A percentile compares a stretch with the other conserved stretches of the same genome.
These are phyloP conservation scores for Drosophila borealis DNA, from an alignment of 2,888 invertebrate species.

Conservation along the genomic window DNA sequence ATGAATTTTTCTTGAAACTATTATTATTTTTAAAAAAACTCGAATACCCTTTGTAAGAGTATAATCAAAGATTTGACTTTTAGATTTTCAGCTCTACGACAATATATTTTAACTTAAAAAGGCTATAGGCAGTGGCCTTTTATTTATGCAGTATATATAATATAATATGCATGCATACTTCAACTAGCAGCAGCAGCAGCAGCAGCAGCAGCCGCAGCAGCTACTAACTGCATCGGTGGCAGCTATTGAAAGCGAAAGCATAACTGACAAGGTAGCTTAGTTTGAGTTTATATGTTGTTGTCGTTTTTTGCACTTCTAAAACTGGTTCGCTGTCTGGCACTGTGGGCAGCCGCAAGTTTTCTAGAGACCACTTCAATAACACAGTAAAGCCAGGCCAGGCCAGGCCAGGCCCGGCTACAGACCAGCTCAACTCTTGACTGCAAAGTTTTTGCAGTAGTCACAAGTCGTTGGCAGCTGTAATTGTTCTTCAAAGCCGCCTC, in stretches of 20 bases:
- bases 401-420: conserved; percentile 12
- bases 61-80: conserved; percentile 18
- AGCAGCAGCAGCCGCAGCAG: conserved; percentile 22
- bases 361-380: conserved; percentile 78
- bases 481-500: conserved; percentile 46
- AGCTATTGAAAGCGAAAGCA: conserved; percentile 83
- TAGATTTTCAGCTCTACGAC: conserved; percentile 30
- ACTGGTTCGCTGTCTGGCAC: conserved; percentile 73
- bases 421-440: conserved; percentile 25
- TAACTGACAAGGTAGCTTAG: conserved; percentile 83
- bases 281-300: conserved; percentile 64
- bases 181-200: conserved; percentile 21
- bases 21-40: background rate
- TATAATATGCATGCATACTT: conserved; percentile 38
- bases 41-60: background rate
- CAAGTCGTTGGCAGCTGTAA: conserved; percentile 52
- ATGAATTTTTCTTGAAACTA: too few species aligned
- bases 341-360: conserved; percentile 71
- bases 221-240: conserved; percentile 23
- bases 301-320: conserved; percentile 74
- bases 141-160: conserved; percentile 22
- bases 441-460: conserved; percentile 19
- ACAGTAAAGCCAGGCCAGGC: conserved; percentile 33
- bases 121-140: conserved; percentile 52
- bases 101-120: conserved; percentile 19